phyloP scores from a whole-genome alignment of 2,888 invertebrate species.

The Chironomus riparius region DNA sequence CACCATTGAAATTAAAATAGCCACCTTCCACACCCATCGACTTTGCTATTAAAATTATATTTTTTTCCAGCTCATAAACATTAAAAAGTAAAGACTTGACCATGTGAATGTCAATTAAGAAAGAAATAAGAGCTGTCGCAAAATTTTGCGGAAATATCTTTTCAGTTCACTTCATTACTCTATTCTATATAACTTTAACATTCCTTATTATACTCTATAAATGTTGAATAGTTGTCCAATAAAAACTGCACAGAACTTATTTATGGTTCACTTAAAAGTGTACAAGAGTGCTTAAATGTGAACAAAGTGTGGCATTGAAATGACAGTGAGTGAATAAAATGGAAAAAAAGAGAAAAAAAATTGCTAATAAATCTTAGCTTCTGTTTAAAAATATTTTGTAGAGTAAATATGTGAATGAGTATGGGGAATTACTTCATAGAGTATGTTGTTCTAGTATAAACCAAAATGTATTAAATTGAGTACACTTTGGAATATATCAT shows the following conservation, averaged over 20 bases:
- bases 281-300: too few relatives aligned
- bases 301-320: neutral
- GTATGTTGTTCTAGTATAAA: too few relatives aligned
- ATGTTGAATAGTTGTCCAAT: too few relatives aligned
- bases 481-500: too few relatives aligned
- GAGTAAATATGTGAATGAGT: too few relatives aligned
- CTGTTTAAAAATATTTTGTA: too few relatives aligned
- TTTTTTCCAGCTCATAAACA: neutral
- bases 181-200: neutral
- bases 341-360: too few relatives aligned
- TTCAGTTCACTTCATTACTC: neutral
- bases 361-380: too few relatives aligned
- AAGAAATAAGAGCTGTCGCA: neutral
- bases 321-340: neutral
- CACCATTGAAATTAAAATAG: neutral
- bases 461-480: too few relatives aligned
- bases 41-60: neutral
- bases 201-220: neutral
- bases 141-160: neutral
- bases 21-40: slow-evolving; percentile 8
- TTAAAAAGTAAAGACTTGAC: neutral
- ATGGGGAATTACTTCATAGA: too few relatives aligned
- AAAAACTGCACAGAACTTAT: too few relatives aligned
- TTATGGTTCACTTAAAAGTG: too few relatives aligned
- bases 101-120: neutral